A percentile compares a stretch with the other conserved stretches of the same genome.
Conservation (phyloP, 2,113 vertebrate genomes). For the Mobula birostris region DNA sequence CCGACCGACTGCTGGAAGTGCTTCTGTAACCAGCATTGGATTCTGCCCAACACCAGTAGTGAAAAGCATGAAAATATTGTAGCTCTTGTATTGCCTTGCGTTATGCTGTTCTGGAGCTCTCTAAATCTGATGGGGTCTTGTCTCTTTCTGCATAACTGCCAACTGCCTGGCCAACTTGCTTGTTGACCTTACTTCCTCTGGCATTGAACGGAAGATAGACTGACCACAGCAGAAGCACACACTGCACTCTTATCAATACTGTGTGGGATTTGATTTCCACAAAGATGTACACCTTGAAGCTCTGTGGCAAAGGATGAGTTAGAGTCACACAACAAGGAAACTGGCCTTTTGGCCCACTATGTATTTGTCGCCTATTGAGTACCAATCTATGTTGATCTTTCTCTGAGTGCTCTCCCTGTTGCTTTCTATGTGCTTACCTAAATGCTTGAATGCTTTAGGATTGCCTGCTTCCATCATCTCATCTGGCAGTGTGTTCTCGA, state of each 20-base stretch:
- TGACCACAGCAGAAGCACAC: neutral
- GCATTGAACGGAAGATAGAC: neutral
- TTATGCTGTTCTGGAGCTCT: neutral
- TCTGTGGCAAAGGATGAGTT: neutral
- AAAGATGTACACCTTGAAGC: neutral
- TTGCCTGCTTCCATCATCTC: too few species aligned
- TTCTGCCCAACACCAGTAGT: neutral
- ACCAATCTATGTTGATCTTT: too few species aligned
- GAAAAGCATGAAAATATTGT: neutral
- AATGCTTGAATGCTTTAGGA: too few species aligned
- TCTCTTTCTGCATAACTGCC: neutral
- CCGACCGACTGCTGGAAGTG: neutral
- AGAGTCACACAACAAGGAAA: too few species aligned
- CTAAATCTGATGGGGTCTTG: neutral
- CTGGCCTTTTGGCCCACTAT: too few species aligned
- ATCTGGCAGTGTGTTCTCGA: too few species aligned
- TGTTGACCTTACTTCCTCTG: neutral
- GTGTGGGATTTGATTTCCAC: neutral
- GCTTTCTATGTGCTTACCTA: too few species aligned
- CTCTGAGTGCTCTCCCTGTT: too few species aligned
- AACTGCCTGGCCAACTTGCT: neutral
- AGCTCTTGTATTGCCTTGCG: neutral
- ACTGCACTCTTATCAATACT: neutral
- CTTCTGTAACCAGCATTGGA: neutral
- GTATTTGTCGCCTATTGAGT: too few species aligned